Conservation (phyloP, 2,797 vertebrate genomes). For the Acanthurus tractus region DNA sequence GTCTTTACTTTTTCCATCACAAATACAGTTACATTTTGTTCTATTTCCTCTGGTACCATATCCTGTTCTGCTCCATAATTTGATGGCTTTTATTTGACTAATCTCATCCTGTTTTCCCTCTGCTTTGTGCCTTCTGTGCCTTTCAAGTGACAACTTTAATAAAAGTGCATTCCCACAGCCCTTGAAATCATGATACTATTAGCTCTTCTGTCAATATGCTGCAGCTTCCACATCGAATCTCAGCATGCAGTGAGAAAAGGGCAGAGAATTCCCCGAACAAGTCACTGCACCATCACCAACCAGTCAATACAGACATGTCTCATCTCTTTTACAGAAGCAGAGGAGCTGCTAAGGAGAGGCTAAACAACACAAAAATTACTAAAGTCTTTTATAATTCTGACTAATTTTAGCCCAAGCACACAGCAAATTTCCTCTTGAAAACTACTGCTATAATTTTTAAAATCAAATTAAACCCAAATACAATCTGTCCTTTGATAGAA, state of each 20-base stretch:
- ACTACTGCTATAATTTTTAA: background rate
- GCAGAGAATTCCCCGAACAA: background rate
- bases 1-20: background rate
- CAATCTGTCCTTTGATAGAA: background rate
- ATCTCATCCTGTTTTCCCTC: background rate
- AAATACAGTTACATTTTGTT: background rate
- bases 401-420: background rate
- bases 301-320: background rate
- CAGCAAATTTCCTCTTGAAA: background rate
- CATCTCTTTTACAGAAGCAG: background rate
- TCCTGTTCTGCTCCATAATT: background rate
- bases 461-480: background rate
- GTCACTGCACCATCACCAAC: constrained; percentile 12
- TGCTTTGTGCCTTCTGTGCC: background rate
- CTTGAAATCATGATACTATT: background rate
- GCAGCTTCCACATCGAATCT: constrained; percentile 1
- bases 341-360: background rate
- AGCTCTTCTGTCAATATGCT: constrained; percentile 18
- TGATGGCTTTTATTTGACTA: background rate
- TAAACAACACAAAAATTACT: constrained; percentile 3
- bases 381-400: background rate
- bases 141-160: constrained; percentile 5
- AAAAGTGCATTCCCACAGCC: background rate
- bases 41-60: background rate
- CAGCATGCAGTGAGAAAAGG: constrained; percentile 8